Evolutionary conservation across 2,113 vertebrate genomes (phyloP), one percentile per base, ranked within the genome.

Genomic region (Cyphomyrus discorhynchus): DNA sequence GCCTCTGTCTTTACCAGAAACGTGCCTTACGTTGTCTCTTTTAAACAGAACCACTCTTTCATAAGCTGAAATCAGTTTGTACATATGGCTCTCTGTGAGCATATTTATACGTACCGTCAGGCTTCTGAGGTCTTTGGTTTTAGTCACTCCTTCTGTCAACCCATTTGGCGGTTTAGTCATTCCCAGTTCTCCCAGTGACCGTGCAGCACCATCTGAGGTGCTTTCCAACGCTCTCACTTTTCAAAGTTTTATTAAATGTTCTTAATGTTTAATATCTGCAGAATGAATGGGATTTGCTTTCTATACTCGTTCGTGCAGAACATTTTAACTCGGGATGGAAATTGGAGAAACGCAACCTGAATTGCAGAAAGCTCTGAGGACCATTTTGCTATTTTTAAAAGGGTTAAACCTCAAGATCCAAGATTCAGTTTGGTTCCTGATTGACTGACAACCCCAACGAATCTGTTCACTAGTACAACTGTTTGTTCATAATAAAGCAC

Each of bases 21-120:
- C 11, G 89, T 89, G 89, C 89, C 89, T 89, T 84, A 89, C 17
- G 10, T 89, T 52, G 24, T 52, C n/a, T 21, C 21, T 85, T 31
- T 89, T 58, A 56, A 83, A 53, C 42, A 45, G 52, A 87, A 52
- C 42, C 35, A 82, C 7, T 24, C 13, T 56, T 89, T 77, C 15
- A 35, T 27, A 39, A 52, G 7, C 46, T 52, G 47, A 53, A 82
- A 53, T 50, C 7, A 80, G 19, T 80, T 53, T 83, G 49, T 45
- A 35, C 39, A 49, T 17, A 39, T 88, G 84, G 19, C n/a, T 50
- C n/a, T 86, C 49, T 52, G n/a, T 86, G 9, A 27, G 27, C n/a
- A n/a, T 27, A 45, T 45, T 47, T 84, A 84, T 53, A 24, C 8
- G 3, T 56, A 35, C 21, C 5, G 19, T 89, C 77, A 39, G n/a